These are phyloP conservation scores for Lacerta agilis DNA, from an alignment of 2,797 vertebrate genomes.

Conservation along the genomic window DNA sequence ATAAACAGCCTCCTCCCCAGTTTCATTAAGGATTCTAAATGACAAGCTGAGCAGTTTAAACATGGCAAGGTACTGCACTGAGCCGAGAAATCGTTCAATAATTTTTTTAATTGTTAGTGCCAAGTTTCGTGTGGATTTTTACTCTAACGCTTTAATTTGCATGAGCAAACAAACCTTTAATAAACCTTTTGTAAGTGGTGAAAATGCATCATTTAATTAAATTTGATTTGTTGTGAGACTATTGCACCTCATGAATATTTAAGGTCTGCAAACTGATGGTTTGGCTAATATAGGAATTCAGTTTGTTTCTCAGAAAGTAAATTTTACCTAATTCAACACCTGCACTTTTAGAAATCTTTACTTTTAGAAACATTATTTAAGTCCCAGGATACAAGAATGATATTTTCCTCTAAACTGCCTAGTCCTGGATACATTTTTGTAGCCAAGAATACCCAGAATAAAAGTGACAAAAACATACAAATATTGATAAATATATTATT, in stretches of 20 bases:
- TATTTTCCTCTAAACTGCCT: not conserved
- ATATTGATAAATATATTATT: not conserved
- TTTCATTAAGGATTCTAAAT: slow-evolving; percentile 84
- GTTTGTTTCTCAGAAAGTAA: slow-evolving; percentile 18
- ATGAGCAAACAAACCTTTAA: slow-evolving; percentile 84
- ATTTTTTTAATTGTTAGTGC: slow-evolving; percentile 78
- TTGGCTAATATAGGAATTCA: slow-evolving; percentile 56
- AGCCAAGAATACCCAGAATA: not conserved
- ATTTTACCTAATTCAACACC: slow-evolving; percentile 12
- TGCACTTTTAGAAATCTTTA: not conserved
- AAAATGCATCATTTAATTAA: slow-evolving; percentile 82
- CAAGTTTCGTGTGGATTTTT: slow-evolving; percentile 81
- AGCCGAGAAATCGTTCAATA: slow-evolving; percentile 74
- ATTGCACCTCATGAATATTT: slow-evolving; percentile 77
- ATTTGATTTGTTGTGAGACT: slow-evolving; percentile 79
- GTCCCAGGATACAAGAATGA: not conserved
- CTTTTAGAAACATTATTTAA: not conserved
- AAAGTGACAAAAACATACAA: not conserved
- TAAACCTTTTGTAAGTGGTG: slow-evolving; percentile 78
- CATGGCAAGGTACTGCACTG: slow-evolving; percentile 72
- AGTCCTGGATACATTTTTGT: not conserved
- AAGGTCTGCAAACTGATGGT: slow-evolving; percentile 61
- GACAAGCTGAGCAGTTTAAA: slow-evolving; percentile 80
- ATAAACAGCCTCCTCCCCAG: slow-evolving; percentile 84
- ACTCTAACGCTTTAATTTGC: slow-evolving; percentile 79